Percentiles rank a stretch among this genome's conserved stretches.
Conservation (phyloP, 1,140 invertebrate species). For the Zaprionus davidi region DNA sequence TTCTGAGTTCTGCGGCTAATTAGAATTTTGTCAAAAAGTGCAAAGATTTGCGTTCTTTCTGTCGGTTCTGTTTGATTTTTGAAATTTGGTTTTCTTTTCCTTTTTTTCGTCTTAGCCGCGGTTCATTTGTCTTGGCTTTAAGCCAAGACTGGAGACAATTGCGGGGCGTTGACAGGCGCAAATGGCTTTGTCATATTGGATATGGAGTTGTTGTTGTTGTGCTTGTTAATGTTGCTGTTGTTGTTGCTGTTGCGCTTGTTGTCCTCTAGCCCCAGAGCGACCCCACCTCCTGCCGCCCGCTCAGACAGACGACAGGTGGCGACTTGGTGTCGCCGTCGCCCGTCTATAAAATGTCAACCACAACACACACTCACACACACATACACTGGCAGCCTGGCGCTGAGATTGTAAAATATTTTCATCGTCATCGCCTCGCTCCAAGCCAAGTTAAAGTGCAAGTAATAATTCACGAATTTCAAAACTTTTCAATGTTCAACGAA, state of each 20-base stretch:
- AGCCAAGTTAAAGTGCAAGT: slow-evolving; percentile 81
- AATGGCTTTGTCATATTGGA: slow-evolving; percentile 65
- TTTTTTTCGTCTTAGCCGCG: slow-evolving; percentile 32
- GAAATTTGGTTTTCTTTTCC: slow-evolving; percentile 26
- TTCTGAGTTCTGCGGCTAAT: slow-evolving; percentile 24
- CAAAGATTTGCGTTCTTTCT: slow-evolving; percentile 36
- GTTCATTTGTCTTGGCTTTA: slow-evolving; percentile 69
- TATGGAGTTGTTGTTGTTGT: slow-evolving; percentile 10
- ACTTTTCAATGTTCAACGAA: slow-evolving; percentile 63
- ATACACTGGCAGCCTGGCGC: slow-evolving; percentile 38
- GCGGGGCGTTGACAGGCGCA: slow-evolving; percentile 78
- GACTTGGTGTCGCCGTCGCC: slow-evolving; percentile 65
- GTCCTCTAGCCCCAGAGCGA: slow-evolving; percentile 3
- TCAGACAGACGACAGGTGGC: slow-evolving; percentile 64
- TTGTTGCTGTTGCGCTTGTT: slow-evolving; percentile 4
- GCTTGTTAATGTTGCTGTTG: slow-evolving; percentile 1
- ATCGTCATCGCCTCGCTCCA: slow-evolving; percentile 64
- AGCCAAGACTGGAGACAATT: slow-evolving; percentile 52
- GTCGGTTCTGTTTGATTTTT: slow-evolving; percentile 17
- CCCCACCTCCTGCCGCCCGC: slow-evolving; percentile 6
- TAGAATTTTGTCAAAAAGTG: slow-evolving; percentile 57
- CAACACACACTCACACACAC: slow-evolving; percentile 25
- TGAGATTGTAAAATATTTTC: slow-evolving; percentile 67
- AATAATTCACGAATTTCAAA: slow-evolving; percentile 80
- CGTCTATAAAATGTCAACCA: slow-evolving; percentile 78